Evolutionary conservation across 92 coral and sea anemone species (phyloP), one percentile per base, ranked within the genome.

Genomic region (Ricordea florida): DNA sequence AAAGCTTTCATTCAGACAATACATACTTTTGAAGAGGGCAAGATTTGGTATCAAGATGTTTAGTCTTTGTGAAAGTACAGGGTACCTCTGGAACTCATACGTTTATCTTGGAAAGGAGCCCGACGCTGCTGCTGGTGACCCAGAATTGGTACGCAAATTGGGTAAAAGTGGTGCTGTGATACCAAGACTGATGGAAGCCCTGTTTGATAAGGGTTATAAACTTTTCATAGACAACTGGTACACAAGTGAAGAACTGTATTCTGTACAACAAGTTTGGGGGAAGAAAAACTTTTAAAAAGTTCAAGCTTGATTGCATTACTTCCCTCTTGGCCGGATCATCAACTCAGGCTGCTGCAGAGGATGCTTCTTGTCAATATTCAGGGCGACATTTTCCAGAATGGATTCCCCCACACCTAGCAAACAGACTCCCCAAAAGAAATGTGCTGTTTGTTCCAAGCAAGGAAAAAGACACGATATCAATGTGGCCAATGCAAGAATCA

Each of bases 61-160:
- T 33, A 83, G 69, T 51, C 40, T 76, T 10, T 83, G 88, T 76
- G 88, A 83, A 30, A 42, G 29, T 26, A 10, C 70, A 10, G 79
- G 64, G 14, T 83, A 83, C 69, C 65, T 76, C 11, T 83, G 84
- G 89, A 83, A 76, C 33, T 67, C 76, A 2, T 42, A 57, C 34
- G 72, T 83, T 34, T 83, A 82, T 56, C 66, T 49, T 8, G 80
- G 80, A 3, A 59, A 73, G 20, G 71, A 73, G 26, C 80, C 80
- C 5, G 59, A 59, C 26, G 56, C 42, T 22, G 36, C 36, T n/a
- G 72, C 34, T 43, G 57, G 15, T 10, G 72, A 64, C 33, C 72
- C 13, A 35, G 33, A 64, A 64, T 23, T n/a, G 40, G 36, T 42
- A 22, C 30, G 20, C 11, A 64, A 26, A n/a, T 25, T 64, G 32